phyloP scores from a whole-genome alignment of 2,797 vertebrate species.

The Dermochelys coriacea region DNA sequence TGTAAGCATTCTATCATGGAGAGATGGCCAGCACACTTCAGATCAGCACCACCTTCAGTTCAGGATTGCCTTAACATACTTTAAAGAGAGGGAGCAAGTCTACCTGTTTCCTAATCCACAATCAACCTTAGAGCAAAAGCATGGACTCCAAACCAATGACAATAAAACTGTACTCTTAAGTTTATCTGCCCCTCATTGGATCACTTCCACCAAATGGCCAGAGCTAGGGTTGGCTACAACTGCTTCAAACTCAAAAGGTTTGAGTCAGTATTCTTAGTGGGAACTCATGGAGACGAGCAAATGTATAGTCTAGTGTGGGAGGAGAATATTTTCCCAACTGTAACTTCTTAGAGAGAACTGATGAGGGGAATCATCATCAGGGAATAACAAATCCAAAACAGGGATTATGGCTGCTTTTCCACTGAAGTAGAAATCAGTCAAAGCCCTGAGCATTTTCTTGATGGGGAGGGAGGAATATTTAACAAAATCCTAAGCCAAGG shows the following conservation, averaged over 20 bases:
- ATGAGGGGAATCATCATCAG: not conserved
- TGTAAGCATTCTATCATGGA: not conserved
- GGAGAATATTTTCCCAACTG: not conserved
- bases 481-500: not conserved
- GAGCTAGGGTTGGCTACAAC: not conserved
- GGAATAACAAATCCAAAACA: not conserved
- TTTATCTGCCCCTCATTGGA: fast-evolving
- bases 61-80: not conserved
- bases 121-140: not conserved
- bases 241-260: not conserved
- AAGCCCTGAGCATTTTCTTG: not conserved
- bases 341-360: not conserved
- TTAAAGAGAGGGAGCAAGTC: fast-evolving
- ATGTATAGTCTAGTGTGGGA: fast-evolving
- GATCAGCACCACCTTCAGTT: not conserved
- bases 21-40: fast-evolving
- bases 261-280: not conserved
- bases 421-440: not conserved
- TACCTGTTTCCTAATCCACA: not conserved
- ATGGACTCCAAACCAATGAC: not conserved
- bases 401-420: not conserved
- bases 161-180: fast-evolving
- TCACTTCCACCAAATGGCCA: not conserved
- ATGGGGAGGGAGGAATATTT: not conserved
- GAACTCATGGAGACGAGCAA: fast-evolving